Conservation (phyloP, 2,797 vertebrate genomes). For the Melopsittacus undulatus region DNA sequence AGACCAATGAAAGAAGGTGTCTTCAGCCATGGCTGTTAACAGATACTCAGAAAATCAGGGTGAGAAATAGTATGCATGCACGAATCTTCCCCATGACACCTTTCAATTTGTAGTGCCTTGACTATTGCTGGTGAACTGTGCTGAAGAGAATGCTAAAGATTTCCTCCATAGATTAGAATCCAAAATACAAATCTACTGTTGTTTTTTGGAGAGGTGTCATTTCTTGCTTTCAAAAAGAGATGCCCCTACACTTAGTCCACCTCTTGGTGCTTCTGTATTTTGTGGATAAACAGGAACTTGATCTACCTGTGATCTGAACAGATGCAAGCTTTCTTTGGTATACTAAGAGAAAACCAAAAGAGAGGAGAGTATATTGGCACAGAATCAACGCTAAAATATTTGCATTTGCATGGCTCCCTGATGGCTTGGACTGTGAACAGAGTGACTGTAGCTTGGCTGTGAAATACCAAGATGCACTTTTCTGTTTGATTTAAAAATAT, state of each 20-base stretch:
- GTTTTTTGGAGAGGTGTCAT: background rate
- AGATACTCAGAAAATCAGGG: background rate
- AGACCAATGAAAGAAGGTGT: background rate
- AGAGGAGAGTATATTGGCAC: background rate
- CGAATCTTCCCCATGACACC: background rate
- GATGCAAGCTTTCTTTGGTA: background rate
- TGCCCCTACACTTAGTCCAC: background rate
- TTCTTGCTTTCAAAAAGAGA: background rate
- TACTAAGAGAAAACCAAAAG: background rate
- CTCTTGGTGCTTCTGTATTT: background rate
- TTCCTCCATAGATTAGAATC: background rate
- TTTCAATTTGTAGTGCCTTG: background rate
- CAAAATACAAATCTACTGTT: background rate
- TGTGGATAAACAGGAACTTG: background rate
- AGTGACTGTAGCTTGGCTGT: background rate
- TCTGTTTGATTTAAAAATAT: conserved; percentile 7
- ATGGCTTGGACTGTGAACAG: background rate
- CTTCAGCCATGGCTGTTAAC: background rate
- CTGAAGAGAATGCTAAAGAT: background rate
- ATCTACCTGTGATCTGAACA: background rate
- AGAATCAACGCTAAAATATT: background rate
- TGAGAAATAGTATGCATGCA: background rate
- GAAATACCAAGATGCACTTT: background rate
- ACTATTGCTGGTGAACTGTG: background rate
- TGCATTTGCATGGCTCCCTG: background rate